Evolutionary conservation across 2,888 invertebrate species (phyloP).

Genomic region (Scelioninae gen. 2): DNA sequence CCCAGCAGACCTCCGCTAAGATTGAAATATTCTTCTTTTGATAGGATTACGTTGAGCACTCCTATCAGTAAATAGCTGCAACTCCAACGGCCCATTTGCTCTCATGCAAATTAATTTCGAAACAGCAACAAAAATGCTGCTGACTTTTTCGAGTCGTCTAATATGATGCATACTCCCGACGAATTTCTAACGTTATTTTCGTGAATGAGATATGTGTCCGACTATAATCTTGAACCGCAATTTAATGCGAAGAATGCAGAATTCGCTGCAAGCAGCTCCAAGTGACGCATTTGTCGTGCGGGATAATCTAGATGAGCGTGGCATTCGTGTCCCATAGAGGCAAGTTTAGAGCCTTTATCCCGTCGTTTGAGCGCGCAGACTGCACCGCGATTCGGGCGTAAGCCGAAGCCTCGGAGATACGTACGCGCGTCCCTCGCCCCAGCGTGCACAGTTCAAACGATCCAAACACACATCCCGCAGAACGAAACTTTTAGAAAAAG

Average conservation of each 20-base stretch:
- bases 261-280: conserved; percentile 40
- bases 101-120: too few relatives aligned
- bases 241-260: conserved; percentile 48
- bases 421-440: conserved; percentile 7
- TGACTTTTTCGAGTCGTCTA: background rate
- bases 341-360: conserved; percentile 54
- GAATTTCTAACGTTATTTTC: conserved; percentile 33
- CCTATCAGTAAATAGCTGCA: too few relatives aligned
- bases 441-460: conserved; percentile 30
- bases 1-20: too few relatives aligned
- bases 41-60: too few relatives aligned
- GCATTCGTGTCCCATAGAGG: conserved; percentile 41
- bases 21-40: too few relatives aligned
- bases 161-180: conserved; percentile 15
- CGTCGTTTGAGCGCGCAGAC: conserved; percentile 49
- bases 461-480: conserved; percentile 44
- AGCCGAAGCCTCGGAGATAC: conserved; percentile 61
- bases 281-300: conserved; percentile 55
- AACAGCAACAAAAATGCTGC: too few relatives aligned
- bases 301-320: conserved; percentile 58
- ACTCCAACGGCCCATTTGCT: too few relatives aligned
- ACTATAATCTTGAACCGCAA: conserved; percentile 31
- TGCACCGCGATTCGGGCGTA: conserved; percentile 63
- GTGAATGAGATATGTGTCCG: conserved; percentile 18
- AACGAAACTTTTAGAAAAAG: conserved; percentile 62